phyloP scores from a whole-genome alignment of 2,888 invertebrate genomes.

The Steinernema scapterisci region DNA sequence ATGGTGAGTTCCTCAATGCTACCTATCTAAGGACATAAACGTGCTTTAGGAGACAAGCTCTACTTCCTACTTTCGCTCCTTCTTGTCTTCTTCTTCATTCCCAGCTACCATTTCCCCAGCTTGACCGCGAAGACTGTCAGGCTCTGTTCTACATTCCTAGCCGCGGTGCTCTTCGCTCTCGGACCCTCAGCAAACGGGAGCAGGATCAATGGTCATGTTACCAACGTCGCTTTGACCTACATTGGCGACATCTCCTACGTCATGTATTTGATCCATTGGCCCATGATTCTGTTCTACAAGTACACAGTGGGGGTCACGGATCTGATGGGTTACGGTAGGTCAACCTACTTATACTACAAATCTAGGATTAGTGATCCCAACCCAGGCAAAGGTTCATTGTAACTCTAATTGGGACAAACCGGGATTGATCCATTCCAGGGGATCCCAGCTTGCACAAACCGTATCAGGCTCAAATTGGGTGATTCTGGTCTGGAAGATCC shows the following conservation, averaged over 20 bases:
- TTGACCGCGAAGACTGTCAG: neutral
- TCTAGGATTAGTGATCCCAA: too few species aligned
- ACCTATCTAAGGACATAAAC: too few species aligned
- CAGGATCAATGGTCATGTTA: neutral
- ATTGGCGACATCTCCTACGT: conserved; percentile 17
- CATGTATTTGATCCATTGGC: conserved; percentile 13
- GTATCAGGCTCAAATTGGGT: too few species aligned
- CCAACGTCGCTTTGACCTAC: neutral
- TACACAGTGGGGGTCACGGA: too few species aligned
- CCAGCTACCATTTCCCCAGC: neutral
- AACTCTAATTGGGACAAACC: too few species aligned
- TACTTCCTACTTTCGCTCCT: neutral
- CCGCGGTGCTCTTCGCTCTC: neutral
- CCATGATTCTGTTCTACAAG: conserved; percentile 7
- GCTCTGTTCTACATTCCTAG: neutral
- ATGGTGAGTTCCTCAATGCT: neutral
- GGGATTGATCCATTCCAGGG: too few species aligned
- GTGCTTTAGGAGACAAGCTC: neutral
- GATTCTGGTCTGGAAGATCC: too few species aligned
- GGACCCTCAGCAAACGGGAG: neutral
- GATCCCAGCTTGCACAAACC: too few species aligned
- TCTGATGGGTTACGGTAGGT: too few species aligned
- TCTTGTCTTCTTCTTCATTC: conserved; percentile 3
- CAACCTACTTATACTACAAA: too few species aligned
- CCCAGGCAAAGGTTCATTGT: too few species aligned